Conservation (phyloP, 1,140 invertebrate species). For the Cecropterus lyciades region DNA sequence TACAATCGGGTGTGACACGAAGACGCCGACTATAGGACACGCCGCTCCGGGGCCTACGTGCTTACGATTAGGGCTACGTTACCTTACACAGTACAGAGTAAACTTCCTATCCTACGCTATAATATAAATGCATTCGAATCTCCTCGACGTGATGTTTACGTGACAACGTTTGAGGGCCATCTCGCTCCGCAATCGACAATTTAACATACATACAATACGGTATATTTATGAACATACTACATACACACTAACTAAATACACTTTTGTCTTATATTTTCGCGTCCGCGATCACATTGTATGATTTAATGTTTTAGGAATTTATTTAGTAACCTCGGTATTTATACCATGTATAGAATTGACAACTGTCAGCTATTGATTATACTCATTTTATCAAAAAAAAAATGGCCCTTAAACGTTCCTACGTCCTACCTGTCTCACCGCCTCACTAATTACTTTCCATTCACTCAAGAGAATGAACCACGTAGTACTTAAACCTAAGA, state of each 20-base stretch:
- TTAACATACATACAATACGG: no score
- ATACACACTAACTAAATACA: no score
- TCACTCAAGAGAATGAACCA: no score
- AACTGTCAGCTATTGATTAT: not conserved
- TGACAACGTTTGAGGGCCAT: not conserved
- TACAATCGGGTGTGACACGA: not conserved
- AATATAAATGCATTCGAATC: slow-evolving; percentile 66
- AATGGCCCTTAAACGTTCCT: slow-evolving; percentile 9
- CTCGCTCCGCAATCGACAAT: not conserved
- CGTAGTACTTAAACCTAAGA: not conserved
- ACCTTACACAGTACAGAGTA: slow-evolving; percentile 36
- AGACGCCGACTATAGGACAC: not conserved
- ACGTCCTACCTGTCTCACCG: not conserved
- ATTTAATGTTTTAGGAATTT: no score
- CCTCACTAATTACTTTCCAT: no score
- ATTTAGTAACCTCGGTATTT: not conserved
- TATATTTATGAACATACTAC: no score
- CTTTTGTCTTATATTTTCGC: no score
- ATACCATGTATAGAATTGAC: not conserved
- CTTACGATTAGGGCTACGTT: slow-evolving; percentile 22
- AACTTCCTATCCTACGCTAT: slow-evolving; percentile 45
- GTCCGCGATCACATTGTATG: no score
- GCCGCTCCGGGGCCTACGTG: slow-evolving; percentile 4
- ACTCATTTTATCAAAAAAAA: slow-evolving; percentile 4
- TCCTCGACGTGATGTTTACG: slow-evolving; percentile 48